These are phyloP conservation scores for Nomada flava DNA, from an alignment of 2,888 invertebrate species.

Conservation along the genomic window DNA sequence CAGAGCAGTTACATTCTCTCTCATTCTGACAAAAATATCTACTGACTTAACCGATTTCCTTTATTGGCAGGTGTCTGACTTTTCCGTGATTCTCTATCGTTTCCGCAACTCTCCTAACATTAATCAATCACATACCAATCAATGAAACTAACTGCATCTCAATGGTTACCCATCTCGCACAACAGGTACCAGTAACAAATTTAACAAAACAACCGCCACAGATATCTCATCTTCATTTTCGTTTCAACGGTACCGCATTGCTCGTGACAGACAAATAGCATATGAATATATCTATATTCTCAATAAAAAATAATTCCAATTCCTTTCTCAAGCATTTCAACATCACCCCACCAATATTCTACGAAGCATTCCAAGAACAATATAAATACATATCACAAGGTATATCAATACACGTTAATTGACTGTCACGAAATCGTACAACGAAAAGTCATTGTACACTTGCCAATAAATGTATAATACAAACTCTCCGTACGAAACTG, in stretches of 20 bases:
- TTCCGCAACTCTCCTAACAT: slow-evolving; percentile 5
- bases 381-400: not conserved
- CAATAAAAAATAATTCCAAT: not conserved
- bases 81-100: slow-evolving; percentile 19
- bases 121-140: not conserved
- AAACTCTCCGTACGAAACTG: slow-evolving; percentile 4
- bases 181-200: not conserved
- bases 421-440: slow-evolving; percentile 28
- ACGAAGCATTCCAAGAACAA: not conserved
- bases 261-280: slow-evolving; percentile 21
- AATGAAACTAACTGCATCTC: not conserved
- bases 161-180: too few species aligned
- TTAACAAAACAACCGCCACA: slow-evolving; percentile 13
- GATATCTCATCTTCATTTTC: slow-evolving; percentile 13
- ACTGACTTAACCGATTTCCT: slow-evolving; percentile 9
- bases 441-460: slow-evolving; percentile 46
- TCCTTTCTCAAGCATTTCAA: not conserved
- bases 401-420: slow-evolving; percentile 15
- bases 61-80: slow-evolving; percentile 64
- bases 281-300: not conserved
- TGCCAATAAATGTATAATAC: slow-evolving; percentile 48
- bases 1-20: slow-evolving; percentile 66
- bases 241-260: not conserved
- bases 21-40: slow-evolving; percentile 54
- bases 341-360: not conserved